These are phyloP conservation scores for Esox masquinongy DNA, from an alignment of 2,797 vertebrate genomes.

Conservation along the genomic window DNA sequence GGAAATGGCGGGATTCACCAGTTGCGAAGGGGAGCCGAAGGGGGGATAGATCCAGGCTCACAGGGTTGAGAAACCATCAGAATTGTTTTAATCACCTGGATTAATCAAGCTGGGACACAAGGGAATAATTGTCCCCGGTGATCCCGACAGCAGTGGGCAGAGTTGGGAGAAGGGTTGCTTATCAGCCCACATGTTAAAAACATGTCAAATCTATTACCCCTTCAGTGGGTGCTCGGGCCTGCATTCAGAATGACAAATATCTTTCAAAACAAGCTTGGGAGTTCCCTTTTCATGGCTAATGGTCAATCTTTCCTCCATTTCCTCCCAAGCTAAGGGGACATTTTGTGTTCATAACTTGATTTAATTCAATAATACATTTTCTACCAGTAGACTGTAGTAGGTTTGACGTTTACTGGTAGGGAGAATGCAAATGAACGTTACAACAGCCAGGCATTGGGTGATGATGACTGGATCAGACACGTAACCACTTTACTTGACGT, in stretches of 20 bases:
- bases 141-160: not conserved
- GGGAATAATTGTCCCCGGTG: constrained; percentile 15
- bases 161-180: constrained; percentile 16
- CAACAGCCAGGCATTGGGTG: not conserved
- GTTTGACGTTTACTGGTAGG: not conserved
- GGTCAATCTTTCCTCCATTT: constrained; percentile 22
- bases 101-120: constrained; percentile 4
- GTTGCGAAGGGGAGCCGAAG: constrained; percentile 6
- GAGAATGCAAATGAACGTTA: not conserved
- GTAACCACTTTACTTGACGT: not conserved
- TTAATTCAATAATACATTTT: not conserved
- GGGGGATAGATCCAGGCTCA: not conserved
- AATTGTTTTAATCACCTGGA: not conserved
- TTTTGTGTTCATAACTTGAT: not conserved
- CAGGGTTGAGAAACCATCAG: constrained; percentile 1
- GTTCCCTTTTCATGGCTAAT: constrained; percentile 1
- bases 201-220: constrained; percentile 31
- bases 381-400: not conserved
- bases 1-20: constrained; percentile 17
- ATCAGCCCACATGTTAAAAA: constrained; percentile 18
- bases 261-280: not conserved
- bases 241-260: constrained; percentile 21
- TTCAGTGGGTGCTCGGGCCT: constrained; percentile 17
- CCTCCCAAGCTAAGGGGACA: not conserved
- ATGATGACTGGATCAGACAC: not conserved